These are phyloP conservation scores for Trimorus sp. DNA, from an alignment of 2,888 invertebrate species.

Conservation along the genomic window DNA sequence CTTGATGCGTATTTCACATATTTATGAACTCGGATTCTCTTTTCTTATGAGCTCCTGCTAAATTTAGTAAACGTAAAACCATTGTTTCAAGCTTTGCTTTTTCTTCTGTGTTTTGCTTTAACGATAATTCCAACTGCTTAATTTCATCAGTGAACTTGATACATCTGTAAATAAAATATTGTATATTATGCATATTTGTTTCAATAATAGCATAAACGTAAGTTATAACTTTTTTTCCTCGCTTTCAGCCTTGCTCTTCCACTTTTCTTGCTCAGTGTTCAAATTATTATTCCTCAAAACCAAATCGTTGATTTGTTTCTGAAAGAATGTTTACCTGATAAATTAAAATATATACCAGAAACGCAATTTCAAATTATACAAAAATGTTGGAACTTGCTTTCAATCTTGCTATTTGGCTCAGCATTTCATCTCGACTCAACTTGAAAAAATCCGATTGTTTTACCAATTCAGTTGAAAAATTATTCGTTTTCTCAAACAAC, in stretches of 20 bases:
- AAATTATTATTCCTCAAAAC: conserved; percentile 64
- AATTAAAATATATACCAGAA: conserved; percentile 1
- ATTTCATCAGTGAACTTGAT: conserved; percentile 4
- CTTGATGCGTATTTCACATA: conserved; percentile 69
- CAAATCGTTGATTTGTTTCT: conserved; percentile 66
- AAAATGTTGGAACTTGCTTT: conserved; percentile 58
- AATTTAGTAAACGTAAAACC: conserved; percentile 68
- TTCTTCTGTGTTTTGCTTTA: conserved; percentile 46
- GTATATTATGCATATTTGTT: no score
- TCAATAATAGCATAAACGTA: background rate
- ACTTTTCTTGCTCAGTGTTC: conserved; percentile 68
- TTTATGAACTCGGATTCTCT: conserved; percentile 70
- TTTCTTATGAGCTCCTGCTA: conserved; percentile 70
- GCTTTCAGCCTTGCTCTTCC: conserved; percentile 67
- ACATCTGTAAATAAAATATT: background rate
- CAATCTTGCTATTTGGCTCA: conserved; percentile 62
- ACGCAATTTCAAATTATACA: no score
- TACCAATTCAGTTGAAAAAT: conserved; percentile 69
- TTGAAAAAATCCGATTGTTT: conserved; percentile 68
- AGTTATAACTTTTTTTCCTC: conserved; percentile 70
- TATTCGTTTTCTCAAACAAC: conserved; percentile 50
- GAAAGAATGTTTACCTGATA: conserved; percentile 27
- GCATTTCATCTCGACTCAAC: conserved; percentile 66
- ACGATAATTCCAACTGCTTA: background rate
- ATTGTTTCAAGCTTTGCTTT: conserved; percentile 68